Evolutionary conservation across 2,113 vertebrate species (phyloP), one percentile per base, ranked within the genome.

Genomic region (Campylomormyrus numenius): DNA sequence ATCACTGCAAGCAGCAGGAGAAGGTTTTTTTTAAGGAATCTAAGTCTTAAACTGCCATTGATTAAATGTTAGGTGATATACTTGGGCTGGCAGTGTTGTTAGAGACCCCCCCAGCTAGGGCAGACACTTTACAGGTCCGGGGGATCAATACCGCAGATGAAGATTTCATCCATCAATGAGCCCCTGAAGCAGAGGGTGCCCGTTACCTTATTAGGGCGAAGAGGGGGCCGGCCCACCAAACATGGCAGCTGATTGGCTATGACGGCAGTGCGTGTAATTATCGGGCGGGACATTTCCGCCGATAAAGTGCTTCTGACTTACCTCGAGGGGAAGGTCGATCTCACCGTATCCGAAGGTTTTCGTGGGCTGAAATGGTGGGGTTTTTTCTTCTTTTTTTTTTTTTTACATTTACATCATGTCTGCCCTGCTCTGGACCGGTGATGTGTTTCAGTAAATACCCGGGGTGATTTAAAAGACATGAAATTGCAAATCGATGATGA

Each of bases 401-500:
- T 7, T 80, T 7, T 70, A 31, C n/a, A 31, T 70, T 31, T 70
- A 31, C 97, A 97, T 95, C 96, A 97, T 98, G 98, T 99, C 97
- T 97, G 98, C 96, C 96, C 96, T 97, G 97, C 98, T 98, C 96
- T 96, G 94, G 97, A 96, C 96, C 97, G 97, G 96, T 97, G 35
- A 77, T 11, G n/a, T 31, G 98, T 97, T 95, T 95, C 96, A 96
- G 96, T 97, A 96, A 97, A 42, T 96, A 56, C 96, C 96, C 94
- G 96, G 95, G 96, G 97, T 96, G 96, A 97, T 96, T 95, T 98
- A 99, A 98, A 98, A 98, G 98, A 98, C 97, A 97, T 96, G 97
- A 98, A 98, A 99, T 99, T 99, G 97, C 96, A 97, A 98, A 99
- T 99, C 98, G 97, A 99, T 99, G 95, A 91, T 93, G 95, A 97